Evolutionary conservation across 1,140 invertebrate genomes (phyloP).

Genomic region (Philopotamus ludificatus): DNA sequence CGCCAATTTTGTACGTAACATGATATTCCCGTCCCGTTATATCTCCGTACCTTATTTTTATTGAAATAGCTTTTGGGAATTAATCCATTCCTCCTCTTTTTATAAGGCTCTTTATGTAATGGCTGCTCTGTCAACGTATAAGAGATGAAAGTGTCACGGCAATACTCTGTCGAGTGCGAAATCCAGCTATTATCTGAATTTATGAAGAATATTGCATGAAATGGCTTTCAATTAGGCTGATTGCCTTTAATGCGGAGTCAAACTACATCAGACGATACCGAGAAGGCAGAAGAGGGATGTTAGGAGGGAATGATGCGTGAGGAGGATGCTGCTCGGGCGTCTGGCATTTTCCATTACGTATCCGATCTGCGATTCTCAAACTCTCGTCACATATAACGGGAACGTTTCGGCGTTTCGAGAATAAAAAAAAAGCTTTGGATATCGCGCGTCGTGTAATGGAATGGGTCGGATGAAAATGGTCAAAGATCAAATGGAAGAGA

Average conservation of each 20-base stretch:
- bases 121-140: not conserved
- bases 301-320: constrained; percentile 14
- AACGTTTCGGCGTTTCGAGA: no score
- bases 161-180: not conserved
- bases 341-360: constrained; percentile 14
- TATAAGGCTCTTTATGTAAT: not conserved
- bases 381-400: no score
- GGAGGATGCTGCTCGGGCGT: constrained; percentile 16
- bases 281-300: constrained; percentile 12
- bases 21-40: no score
- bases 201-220: constrained; percentile 18
- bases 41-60: no score
- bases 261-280: constrained; percentile 20
- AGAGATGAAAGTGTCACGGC: not conserved
- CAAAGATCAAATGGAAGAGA: not conserved
- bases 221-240: constrained; percentile 34
- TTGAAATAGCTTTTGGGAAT: no score
- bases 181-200: constrained; percentile 22
- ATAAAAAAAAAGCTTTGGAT: no score
- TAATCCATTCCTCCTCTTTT: no score
- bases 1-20: no score
- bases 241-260: constrained; percentile 31
- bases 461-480: not conserved
- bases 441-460: no score
- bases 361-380: constrained; percentile 8